Conservation (phyloP, 2,113 vertebrate species). For the Laticauda colubrina region DNA sequence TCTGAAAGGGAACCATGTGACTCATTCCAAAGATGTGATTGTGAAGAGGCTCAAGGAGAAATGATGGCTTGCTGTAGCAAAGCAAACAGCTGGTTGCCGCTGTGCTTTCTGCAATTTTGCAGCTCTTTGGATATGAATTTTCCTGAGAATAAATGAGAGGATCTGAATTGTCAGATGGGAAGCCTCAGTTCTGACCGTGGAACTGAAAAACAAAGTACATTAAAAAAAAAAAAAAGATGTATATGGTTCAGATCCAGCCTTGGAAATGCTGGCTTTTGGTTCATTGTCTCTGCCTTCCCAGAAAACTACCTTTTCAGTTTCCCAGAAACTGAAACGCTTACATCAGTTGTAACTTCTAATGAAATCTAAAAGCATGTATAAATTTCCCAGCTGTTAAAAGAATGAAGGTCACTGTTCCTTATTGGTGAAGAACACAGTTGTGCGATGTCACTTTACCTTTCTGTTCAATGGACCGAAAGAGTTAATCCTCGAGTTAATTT, state of each 20-base stretch:
- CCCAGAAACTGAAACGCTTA: neutral
- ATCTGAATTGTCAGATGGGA: neutral
- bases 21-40: neutral
- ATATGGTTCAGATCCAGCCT: neutral
- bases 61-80: neutral
- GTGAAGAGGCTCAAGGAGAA: neutral
- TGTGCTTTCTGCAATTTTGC: slow-evolving; percentile 6
- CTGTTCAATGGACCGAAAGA: neutral
- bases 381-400: neutral
- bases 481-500: neutral
- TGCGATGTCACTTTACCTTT: neutral
- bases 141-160: neutral
- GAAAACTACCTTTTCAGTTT: neutral
- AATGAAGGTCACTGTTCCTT: neutral
- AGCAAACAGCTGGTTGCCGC: neutral
- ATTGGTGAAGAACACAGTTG: neutral
- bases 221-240: neutral
- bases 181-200: neutral
- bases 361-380: neutral
- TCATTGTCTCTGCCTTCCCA: neutral
- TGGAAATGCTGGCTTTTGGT: neutral
- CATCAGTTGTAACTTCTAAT: neutral
- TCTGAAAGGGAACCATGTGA: neutral
- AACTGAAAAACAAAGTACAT: neutral
- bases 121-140: neutral